Evolutionary conservation across 2,888 invertebrate species (phyloP), one percentile per base, ranked within the genome.

Genomic region (Cryptus armator): DNA sequence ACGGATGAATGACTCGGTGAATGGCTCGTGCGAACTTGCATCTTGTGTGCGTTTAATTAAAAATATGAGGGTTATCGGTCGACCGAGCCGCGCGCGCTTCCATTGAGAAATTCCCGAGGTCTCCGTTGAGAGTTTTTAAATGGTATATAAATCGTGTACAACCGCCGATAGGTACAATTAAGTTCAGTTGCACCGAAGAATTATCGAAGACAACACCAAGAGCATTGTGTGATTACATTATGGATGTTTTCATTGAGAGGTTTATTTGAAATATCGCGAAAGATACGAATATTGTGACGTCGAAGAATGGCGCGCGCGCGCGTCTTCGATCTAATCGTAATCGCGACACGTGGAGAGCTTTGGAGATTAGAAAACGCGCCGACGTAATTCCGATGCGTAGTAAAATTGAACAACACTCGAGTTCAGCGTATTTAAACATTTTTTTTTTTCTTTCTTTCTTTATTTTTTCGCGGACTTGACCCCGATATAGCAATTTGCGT

Each of bases 1-100:
- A 56, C 37, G 6, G 56, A 56, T 56, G 56, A 56, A 56, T 24
- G 56, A 56, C 53, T 53, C 53, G 32, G 56, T 77, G 77, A 77
- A 77, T 68, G 77, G 44, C 67, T 71, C 56, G 71, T 56, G 43
- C 12, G 10, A 7, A 14, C 9, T 12, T 10, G 44, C 32, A 37
- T 37, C 53, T 9, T 29, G 46, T 24, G 37, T 12, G 14, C 16
- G 62, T 32, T 64, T 46, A 59, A 68, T 59, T 16, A 32, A 32
- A 48, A 62, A 32, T 12, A 7, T 32, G 29, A 70, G 70, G 78
- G 78, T 78, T 78, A 78, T 78, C 78, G 29, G 46, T 29, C 44
- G 32, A 56, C 12, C 59, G 24, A 24, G 2, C 24, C 24, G 24
- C 24, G 24, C 24, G 24, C 24, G 24, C 59, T 32, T 78, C 70